These are phyloP conservation scores for Athripsodes cinereus DNA, from an alignment of 2,888 invertebrate genomes.

Conservation along the genomic window DNA sequence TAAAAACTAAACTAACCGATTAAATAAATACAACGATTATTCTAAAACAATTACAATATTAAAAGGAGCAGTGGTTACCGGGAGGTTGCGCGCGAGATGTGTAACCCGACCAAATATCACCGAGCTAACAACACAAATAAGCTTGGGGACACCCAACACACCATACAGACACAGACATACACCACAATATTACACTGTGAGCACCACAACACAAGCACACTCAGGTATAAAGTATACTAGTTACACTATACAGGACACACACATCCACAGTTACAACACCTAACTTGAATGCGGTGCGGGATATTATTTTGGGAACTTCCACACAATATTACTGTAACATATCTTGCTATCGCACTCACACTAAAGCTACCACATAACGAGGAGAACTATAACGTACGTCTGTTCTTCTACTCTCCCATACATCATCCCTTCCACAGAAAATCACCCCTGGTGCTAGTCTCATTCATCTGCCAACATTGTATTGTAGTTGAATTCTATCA, in stretches of 20 bases:
- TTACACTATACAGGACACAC: conserved; percentile 9
- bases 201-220: conserved; percentile 7
- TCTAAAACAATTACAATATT: not conserved
- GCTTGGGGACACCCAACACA: not conserved
- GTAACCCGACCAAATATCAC: conserved; percentile 13
- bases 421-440: conserved; percentile 23
- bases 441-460: conserved; percentile 16
- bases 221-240: not conserved
- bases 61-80: conserved; percentile 5
- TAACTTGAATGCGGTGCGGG: conserved; percentile 24
- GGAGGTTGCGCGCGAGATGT: conserved; percentile 6
- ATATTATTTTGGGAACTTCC: conserved; percentile 19
- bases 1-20: not conserved
- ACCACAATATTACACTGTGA: not conserved
- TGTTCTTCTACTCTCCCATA: conserved; percentile 6
- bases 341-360: not conserved
- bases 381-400: conserved; percentile 16
- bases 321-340: not conserved
- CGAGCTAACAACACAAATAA: conserved; percentile 18
- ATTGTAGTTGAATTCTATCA: too few relatives aligned
- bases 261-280: conserved; percentile 10
- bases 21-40: not conserved
- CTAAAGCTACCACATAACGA: conserved; percentile 4
- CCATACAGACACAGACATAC: not conserved
- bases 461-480: not conserved